Base-by-base conservation (phyloP, 2,113 vertebrate genomes). In the Anguilla rostrata region DNA sequence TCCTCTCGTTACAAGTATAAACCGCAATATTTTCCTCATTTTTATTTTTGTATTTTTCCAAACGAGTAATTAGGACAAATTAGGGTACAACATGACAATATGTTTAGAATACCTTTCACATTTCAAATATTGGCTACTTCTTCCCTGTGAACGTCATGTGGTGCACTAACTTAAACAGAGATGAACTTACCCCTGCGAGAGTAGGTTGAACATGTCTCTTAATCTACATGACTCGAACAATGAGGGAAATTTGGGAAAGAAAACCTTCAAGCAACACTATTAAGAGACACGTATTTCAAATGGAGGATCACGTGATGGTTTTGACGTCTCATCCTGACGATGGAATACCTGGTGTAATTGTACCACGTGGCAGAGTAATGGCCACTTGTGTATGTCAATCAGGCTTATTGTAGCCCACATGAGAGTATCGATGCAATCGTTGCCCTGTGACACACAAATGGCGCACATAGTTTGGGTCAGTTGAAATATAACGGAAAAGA, bases 1-100 rank as follows among this genome's bases (percentile, higher is more conserved):
- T 87, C 83, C 83, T 87, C 46, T 60, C 84, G 75, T 18, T 39
- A 78, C 75, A 53, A 12, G 20, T 83, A 7, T 66, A 9, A 39
- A n/a, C 16, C 79, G 79, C 26, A 81, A 15, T 18, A 81, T 46
- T 75, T 75, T 12, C 9, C 71, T 34, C 26, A 75, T 12, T 75
- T 2, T 66, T 7, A 7, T 66, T 26, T 3, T 66, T 26, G 5
- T 66, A 22, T 5, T 66, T 60, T 60, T 60, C 57, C 18, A 16
- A 9, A 75, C 34, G 26, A 34, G 22, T 75, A 11, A 34, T 29
- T 75, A 66, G 20, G 60, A 53, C 49, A 53, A 53, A 9, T 53
- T 53, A 66, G 60, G 22, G 3, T 11, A 66, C 18, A 66, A 6
- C 5, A 66, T 11, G 26, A 26, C 3, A 60, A 18, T 26, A 12